Base-by-base conservation (phyloP, 2,797 vertebrate genomes). In the Girardinus metallicus region DNA sequence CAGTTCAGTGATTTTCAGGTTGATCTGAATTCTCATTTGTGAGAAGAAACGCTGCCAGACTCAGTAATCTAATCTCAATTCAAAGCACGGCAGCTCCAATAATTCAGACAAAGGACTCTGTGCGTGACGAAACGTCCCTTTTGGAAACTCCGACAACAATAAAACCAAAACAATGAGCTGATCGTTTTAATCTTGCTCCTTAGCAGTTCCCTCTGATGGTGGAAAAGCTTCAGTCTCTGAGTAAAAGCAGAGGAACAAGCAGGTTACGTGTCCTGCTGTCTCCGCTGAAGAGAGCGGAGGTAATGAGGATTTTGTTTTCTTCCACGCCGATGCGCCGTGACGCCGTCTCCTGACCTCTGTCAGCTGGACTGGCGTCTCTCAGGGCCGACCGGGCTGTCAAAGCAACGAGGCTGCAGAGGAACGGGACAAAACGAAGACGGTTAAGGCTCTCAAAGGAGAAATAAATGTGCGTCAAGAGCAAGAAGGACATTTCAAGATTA, bases 291-390 rank as follows among this genome's bases (percentile, higher is more conserved):
- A 78, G 43, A 23, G 75, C 41, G 74, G 75, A 29, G 71, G 79
- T 76, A 81, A 87, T 29, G 53, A 87, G 76, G 85, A 76, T 82
- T 86, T 87, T 83, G 78, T 77, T 91, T 74, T 86, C 73, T 55
- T 74, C 74, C 74, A 76, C 55, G 21, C 26, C 29, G 86, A 87
- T 55, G 80, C 74, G 73, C 66, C 21, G 83, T 21, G 78, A 78
- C 23, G 29, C n/a, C 0, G 53, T 79, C 80, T 49, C 81, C 72
- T 34, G 43, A 47, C 81, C 78, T 80, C 78, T 13, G 85, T 81
- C 46, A 4, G 16, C 57, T 7, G 66, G 49, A 39, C 72, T 77
- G 78, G 31, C 31, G 36, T 79, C 77, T 34, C 77, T 0, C 23
- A 72, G 72, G 77, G 79, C 86, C 79, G 80, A 85, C 73, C 83